Evolutionary conservation across 1,140 invertebrate genomes (phyloP), one percentile per base, ranked within the genome.

Genomic region (Idris sp.): DNA sequence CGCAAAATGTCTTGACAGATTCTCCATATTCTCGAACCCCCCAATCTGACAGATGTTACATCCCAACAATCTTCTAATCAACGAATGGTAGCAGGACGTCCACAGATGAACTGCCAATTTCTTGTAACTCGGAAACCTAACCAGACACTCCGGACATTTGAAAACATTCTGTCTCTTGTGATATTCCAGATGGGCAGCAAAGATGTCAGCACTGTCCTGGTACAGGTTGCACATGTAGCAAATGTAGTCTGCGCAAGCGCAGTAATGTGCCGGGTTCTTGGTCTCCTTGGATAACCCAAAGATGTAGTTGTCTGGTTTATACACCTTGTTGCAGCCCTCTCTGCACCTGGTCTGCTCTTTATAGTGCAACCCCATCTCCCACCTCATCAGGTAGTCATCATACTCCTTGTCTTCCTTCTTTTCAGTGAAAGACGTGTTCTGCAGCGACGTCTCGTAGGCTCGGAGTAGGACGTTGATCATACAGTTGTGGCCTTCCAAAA

Each of bases 11-110:
- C 72, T 78, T 0, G 83, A 62, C 1, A 86, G n/a, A 0, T 79
- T 56, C 38, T 87, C 86, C 44, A 80, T 58, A n/a, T 81, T 80
- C 1, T 77, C 77, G 16, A 87, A 84, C 1, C 85, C 85, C 15
- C 82, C 79, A 40, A 86, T 76, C 4, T 83, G 73, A 14, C 86
- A 87, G 11, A 87, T 56, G 28, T 74, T 81, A 30, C 86, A 87
- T 2, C 67, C 61, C 15, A 82, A 65, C 10, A 81, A 16, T 10
- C 79, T 64, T 7, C 75, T 78, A 0, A 76, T 78, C 3, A 81
- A 11, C 1, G 64, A 75, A 35, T 86, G 85, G 26, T 84, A 84
- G 15, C 86, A 87, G 8, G 33, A 54, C 0, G 81, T 81, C 85
- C 86, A 87, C 1, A 76, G 62, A 14, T 87, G 86, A 4, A 79